phyloP scores from a whole-genome alignment of 37 sponge, comb jelly and placozoan species.

The Mnemiopsis leidyi region DNA sequence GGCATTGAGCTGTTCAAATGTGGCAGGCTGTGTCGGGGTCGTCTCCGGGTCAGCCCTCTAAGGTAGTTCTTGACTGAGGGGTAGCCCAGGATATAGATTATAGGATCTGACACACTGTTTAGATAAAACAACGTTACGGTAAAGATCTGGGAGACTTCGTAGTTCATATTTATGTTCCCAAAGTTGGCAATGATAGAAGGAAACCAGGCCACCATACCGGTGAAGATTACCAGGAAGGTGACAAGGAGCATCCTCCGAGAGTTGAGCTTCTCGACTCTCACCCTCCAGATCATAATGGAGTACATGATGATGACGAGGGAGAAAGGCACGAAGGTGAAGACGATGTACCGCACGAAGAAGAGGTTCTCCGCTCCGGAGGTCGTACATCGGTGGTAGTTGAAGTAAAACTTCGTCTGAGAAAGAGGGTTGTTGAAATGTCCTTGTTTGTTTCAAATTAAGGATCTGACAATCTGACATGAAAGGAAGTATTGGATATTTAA shows the following conservation, averaged over 20 bases:
- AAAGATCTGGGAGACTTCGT: neutral
- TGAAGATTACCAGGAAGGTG: conserved; percentile 14
- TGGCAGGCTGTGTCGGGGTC: neutral
- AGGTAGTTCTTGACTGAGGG: conserved; percentile 7
- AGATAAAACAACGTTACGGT: neutral
- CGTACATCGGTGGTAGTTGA: conserved; percentile 42
- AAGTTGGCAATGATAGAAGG: conserved; percentile 34
- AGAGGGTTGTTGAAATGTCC: too few relatives aligned
- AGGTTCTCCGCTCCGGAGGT: neutral
- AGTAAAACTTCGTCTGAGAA: conserved; percentile 8
- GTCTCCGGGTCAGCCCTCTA: neutral
- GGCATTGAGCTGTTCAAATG: neutral
- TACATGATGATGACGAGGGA: neutral
- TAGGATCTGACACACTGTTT: neutral
- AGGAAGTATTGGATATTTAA: too few relatives aligned
- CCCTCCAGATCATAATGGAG: conserved; percentile 16
- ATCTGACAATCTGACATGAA: too few relatives aligned
- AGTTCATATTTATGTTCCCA: conserved; percentile 32
- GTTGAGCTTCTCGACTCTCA: conserved; percentile 14
- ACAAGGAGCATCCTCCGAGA: conserved; percentile 32
- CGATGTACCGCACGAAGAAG: conserved; percentile 38
- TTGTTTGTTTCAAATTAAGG: too few relatives aligned
- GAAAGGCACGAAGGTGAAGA: conserved; percentile 13
- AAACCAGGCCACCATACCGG: conserved; percentile 6
- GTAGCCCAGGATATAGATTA: conserved; percentile 9